Base-by-base conservation (phyloP, 2,888 invertebrate genomes). In the Luffia ferchaultella region DNA sequence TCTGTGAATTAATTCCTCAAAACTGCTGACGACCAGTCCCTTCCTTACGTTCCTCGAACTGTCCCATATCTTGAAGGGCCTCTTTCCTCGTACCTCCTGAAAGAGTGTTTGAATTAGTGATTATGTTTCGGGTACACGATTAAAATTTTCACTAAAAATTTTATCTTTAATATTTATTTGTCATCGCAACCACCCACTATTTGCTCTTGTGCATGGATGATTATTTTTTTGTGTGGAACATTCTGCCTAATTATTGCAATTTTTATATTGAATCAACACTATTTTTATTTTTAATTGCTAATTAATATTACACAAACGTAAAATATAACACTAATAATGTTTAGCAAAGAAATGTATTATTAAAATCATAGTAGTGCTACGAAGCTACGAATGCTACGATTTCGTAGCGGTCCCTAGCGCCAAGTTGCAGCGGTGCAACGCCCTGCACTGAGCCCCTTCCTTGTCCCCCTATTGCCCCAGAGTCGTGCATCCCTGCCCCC, bases 21-120 rank as follows among this genome's bases (percentile, higher is more conserved):
- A 93, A 77, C 93, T 93, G 78, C 92, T 92, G 82, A 94, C 95
- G 74, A 95, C 95, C 86, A 95, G 87, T 76, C 95, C 95, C 87
- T 95, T 95, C 84, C 95, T 90, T 79, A 94, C 92, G 88, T 91
- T 94, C 87, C 95, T 90, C 88, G 93, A 93, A 86, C 94, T 92
- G 89, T 95, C 95, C 95, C 95, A 95, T 91, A 95, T 92, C 90
- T 95, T 95, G 88, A 95, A 93, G 89, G 95, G 95, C 89, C 94
- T 93, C 90, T 95, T 94, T 89, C 93, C 93, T 88, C 94, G 93
- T 89, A 92, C 91, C 90, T 94, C 94, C 94, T 95, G 87, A 15
- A 49, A 49, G 5, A 18, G 17, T 16, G 17, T 7, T 30, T 30
- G 5, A 7, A 12, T 30, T 30, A 30, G 30, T 12, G 30, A 7